Evolutionary conservation across 2,888 invertebrate genomes (phyloP).

Genomic region (Entomobrya proxima): DNA sequence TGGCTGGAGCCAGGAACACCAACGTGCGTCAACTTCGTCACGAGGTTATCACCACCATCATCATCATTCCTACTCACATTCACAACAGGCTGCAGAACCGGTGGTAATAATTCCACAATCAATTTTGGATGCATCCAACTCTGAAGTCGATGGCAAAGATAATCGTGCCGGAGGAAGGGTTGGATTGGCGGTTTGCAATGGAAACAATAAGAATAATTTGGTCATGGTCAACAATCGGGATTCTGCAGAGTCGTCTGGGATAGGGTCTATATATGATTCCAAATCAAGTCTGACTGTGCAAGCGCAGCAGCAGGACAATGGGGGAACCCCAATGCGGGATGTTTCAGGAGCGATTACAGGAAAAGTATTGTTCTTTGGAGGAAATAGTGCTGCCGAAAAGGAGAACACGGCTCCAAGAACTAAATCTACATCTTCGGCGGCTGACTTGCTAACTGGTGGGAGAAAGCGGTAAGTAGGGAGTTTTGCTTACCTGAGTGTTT

Average conservation of each 20-base stretch:
- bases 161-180: neutral
- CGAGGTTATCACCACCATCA: slow-evolving; percentile 33
- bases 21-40: slow-evolving; percentile 3
- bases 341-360: neutral
- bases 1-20: slow-evolving; percentile 67
- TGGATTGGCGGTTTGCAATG: slow-evolving; percentile 45
- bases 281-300: slow-evolving; percentile 35
- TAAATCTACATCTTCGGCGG: neutral
- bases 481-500: neutral
- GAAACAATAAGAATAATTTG: slow-evolving; percentile 42
- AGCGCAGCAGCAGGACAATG: slow-evolving; percentile 3
- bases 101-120: neutral
- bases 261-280: slow-evolving; percentile 53
- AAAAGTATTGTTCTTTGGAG: slow-evolving; percentile 4
- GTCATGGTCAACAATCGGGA: slow-evolving; percentile 7
- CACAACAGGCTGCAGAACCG: slow-evolving; percentile 16
- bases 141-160: slow-evolving; percentile 18
- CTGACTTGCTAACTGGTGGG: slow-evolving; percentile 15
- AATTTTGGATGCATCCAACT: slow-evolving; percentile 22
- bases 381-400: slow-evolving; percentile 19
- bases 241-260: slow-evolving; percentile 16
- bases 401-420: slow-evolving; percentile 41
- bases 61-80: slow-evolving; percentile 50
- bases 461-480: slow-evolving; percentile 32
- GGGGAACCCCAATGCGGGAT: slow-evolving; percentile 27